These are phyloP conservation scores for Catajapyx aquilonaris DNA, from an alignment of 1,140 invertebrate genomes.

Conservation along the genomic window DNA sequence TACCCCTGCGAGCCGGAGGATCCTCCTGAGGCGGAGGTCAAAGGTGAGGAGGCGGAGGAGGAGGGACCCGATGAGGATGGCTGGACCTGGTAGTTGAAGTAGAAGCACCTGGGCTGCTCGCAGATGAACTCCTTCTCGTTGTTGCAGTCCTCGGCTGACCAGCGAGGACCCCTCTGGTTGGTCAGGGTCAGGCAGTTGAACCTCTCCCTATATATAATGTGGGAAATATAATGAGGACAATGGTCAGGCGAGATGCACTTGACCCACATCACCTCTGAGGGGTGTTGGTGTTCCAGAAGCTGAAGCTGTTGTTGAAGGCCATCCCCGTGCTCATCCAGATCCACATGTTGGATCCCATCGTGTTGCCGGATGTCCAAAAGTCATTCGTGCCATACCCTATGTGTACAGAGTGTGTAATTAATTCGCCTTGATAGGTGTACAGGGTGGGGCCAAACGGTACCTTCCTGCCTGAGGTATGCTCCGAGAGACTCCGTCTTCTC, in stretches of 20 bases:
- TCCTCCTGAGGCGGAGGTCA: not conserved
- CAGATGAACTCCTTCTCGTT: constrained; percentile 67
- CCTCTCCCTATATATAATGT: not conserved
- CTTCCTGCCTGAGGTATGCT: constrained; percentile 56
- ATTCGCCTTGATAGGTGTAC: too few species aligned
- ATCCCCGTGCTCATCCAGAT: constrained; percentile 73
- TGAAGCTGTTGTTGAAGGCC: constrained; percentile 67
- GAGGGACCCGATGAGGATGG: constrained; percentile 61
- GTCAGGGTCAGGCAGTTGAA: constrained; percentile 47
- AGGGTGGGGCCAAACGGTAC: too few species aligned
- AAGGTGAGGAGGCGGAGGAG: not conserved
- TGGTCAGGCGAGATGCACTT: constrained; percentile 6
- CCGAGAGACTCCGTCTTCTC: constrained; percentile 67
- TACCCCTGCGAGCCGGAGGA: constrained; percentile 82
- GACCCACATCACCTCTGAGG: constrained; percentile 6
- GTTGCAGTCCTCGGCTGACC: constrained; percentile 61
- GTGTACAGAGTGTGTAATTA: too few species aligned
- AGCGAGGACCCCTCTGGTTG: constrained; percentile 33
- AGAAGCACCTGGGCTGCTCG: constrained; percentile 71
- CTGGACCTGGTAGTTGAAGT: constrained; percentile 75
- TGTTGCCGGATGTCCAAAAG: constrained; percentile 76
- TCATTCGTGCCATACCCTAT: constrained; percentile 54
- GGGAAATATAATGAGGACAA: not conserved
- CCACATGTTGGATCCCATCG: constrained; percentile 54
- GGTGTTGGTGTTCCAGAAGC: constrained; percentile 29